These are phyloP conservation scores for Triops cancriformis DNA, from an alignment of 1,140 invertebrate genomes.

Conservation along the genomic window DNA sequence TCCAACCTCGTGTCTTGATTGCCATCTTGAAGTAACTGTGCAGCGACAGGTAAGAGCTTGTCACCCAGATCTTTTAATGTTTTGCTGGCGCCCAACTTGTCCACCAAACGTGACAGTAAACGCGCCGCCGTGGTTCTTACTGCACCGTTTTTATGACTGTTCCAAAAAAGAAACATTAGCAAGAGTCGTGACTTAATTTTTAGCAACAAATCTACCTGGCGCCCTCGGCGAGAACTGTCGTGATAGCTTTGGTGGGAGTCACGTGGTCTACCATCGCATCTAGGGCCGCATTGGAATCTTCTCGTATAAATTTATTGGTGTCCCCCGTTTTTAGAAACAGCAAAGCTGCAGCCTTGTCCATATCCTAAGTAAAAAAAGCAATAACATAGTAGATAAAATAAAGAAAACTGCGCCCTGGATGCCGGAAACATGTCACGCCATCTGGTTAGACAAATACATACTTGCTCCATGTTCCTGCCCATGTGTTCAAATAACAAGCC, in stretches of 20 bases:
- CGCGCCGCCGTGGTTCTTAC: conserved; percentile 70
- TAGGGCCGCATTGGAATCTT: conserved; percentile 73
- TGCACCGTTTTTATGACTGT: conserved; percentile 72
- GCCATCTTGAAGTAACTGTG: conserved; percentile 74
- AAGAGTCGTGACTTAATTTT: neutral
- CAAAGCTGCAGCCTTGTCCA: conserved; percentile 70
- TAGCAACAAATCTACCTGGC: conserved; percentile 45
- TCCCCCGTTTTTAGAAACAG: conserved; percentile 80
- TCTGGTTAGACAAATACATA: conserved; percentile 40
- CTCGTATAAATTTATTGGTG: conserved; percentile 82
- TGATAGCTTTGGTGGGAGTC: conserved; percentile 49
- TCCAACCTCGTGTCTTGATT: conserved; percentile 69
- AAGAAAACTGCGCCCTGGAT: too few species aligned
- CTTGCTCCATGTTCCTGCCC: conserved; percentile 63
- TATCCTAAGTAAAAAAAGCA: conserved; percentile 49
- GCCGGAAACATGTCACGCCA: neutral
- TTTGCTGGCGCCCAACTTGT: conserved; percentile 62
- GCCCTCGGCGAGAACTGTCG: conserved; percentile 52
- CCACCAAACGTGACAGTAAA: conserved; percentile 58
- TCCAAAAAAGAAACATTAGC: conserved; percentile 31
- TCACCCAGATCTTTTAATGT: conserved; percentile 70
- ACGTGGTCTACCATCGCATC: conserved; percentile 66
- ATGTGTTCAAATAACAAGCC: conserved; percentile 61
- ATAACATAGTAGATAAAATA: neutral
- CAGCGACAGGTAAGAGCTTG: conserved; percentile 64